Percentiles rank a stretch among this genome's conserved stretches.
phyloP scores from a whole-genome alignment of 1,140 invertebrate genomes.

The Musca vetustissima region DNA sequence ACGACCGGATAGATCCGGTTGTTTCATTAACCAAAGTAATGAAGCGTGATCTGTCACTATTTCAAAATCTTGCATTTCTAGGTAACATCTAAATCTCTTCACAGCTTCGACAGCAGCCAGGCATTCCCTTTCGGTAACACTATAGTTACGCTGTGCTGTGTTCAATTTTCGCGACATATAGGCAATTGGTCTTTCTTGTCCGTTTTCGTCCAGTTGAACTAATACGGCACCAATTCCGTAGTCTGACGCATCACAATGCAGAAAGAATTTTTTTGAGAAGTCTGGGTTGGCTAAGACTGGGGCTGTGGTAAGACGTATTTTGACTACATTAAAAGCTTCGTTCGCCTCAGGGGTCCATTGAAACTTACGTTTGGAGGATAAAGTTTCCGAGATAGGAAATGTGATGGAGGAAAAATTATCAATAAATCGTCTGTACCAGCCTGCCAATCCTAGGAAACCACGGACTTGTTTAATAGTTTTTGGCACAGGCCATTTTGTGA shows the following conservation, averaged over 20 bases:
- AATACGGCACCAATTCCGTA: background rate
- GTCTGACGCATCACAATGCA: background rate
- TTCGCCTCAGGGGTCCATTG: background rate
- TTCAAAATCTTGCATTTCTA: too few relatives aligned
- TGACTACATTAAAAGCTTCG: constrained; percentile 29
- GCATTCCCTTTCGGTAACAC: too few relatives aligned
- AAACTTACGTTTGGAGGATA: background rate
- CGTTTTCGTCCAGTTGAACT: background rate
- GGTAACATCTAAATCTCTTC: too few relatives aligned
- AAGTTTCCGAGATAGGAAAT: constrained; percentile 35
- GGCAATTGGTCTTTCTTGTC: constrained; percentile 26
- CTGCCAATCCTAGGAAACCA: constrained; percentile 55
- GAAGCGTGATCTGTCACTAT: too few relatives aligned
- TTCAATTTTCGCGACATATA: constrained; percentile 5
- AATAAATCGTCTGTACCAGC: constrained; percentile 51
- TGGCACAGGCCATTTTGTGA: constrained; percentile 18
- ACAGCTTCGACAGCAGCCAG: too few relatives aligned
- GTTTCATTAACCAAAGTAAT: too few relatives aligned
- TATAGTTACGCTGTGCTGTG: background rate
- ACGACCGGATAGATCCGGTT: too few relatives aligned
- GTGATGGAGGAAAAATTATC: constrained; percentile 40
- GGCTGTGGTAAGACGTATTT: constrained; percentile 23
- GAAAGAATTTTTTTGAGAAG: background rate
- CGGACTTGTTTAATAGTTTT: constrained; percentile 45
- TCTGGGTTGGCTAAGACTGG: constrained; percentile 34